Evolutionary conservation across 2,113 vertebrate species (phyloP).

Genomic region (Pholis gunnellus): DNA sequence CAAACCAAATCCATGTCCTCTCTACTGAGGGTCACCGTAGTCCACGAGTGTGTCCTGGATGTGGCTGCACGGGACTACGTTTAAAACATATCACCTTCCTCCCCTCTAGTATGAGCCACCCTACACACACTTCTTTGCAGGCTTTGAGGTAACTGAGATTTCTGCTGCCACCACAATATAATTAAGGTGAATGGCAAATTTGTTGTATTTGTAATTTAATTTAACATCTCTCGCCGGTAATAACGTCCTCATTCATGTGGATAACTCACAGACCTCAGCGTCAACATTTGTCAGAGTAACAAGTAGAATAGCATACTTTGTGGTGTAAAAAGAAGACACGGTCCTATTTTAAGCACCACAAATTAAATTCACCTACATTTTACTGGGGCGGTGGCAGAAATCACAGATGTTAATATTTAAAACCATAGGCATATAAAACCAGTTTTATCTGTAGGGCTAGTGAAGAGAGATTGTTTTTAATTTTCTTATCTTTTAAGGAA

Average conservation of each 20-base stretch:
- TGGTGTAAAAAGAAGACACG: not conserved
- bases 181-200: not conserved
- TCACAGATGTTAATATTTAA: not conserved
- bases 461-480: not conserved
- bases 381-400: not conserved
- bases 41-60: not conserved
- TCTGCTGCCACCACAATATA: not conserved
- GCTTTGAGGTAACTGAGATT: not conserved
- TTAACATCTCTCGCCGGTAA: not conserved
- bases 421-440: not conserved
- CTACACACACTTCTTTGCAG: not conserved
- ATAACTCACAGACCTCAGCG: not conserved
- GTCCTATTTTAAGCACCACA: not conserved
- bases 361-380: not conserved
- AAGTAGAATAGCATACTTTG: not conserved
- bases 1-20: slow-evolving; percentile 25
- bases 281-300: not conserved
- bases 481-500: not conserved
- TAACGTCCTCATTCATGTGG: not conserved
- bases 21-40: not conserved
- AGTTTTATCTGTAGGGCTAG: too few species aligned
- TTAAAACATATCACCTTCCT: not conserved
- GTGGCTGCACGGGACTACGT: not conserved
- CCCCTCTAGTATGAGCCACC: not conserved
- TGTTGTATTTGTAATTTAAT: slow-evolving; percentile 3